phyloP scores from a whole-genome alignment of 2,113 vertebrate species.

The Seriola rivoliana region DNA sequence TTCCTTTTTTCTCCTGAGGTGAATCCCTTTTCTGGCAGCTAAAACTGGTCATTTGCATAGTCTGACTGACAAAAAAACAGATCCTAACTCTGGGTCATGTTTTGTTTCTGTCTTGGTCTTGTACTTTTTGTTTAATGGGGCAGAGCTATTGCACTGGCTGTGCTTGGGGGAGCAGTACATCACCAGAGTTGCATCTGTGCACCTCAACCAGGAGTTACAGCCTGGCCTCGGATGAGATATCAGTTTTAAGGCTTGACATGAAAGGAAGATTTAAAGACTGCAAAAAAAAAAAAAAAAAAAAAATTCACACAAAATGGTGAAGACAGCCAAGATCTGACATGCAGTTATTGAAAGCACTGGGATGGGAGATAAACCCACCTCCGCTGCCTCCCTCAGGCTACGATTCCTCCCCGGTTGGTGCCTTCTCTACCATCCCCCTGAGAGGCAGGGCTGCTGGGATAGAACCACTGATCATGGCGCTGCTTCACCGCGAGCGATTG shows the following conservation, averaged over 20 bases:
- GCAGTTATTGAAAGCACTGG: conserved; percentile 47
- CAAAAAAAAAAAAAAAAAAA: conserved; percentile 3
- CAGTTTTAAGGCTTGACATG: conserved; percentile 38
- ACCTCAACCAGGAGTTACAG: conserved; percentile 55
- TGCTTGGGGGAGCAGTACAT: conserved; percentile 56
- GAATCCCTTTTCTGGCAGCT: conserved; percentile 58
- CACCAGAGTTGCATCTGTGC: conserved; percentile 50
- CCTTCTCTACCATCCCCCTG: conserved; percentile 8
- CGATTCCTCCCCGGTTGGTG: conserved; percentile 6
- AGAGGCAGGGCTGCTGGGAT: conserved; percentile 33
- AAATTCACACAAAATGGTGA: conserved; percentile 32
- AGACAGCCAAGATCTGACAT: conserved; percentile 24
- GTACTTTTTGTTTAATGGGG: conserved; percentile 54
- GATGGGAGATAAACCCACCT: conserved; percentile 39
- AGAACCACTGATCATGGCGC: conserved; percentile 7
- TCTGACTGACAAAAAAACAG: conserved; percentile 39
- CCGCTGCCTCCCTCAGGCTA: conserved; percentile 1
- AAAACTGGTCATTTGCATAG: conserved; percentile 41
- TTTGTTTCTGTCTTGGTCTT: conserved; percentile 47
- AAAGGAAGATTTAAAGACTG: conserved; percentile 56
- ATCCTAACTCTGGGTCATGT: conserved; percentile 43
- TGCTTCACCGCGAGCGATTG: neutral
- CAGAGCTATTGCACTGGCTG: conserved; percentile 49
- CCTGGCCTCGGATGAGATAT: conserved; percentile 58
- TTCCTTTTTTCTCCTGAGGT: conserved; percentile 43